phyloP scores from a whole-genome alignment of 1,140 invertebrate species.

The Pissodes strobi region DNA sequence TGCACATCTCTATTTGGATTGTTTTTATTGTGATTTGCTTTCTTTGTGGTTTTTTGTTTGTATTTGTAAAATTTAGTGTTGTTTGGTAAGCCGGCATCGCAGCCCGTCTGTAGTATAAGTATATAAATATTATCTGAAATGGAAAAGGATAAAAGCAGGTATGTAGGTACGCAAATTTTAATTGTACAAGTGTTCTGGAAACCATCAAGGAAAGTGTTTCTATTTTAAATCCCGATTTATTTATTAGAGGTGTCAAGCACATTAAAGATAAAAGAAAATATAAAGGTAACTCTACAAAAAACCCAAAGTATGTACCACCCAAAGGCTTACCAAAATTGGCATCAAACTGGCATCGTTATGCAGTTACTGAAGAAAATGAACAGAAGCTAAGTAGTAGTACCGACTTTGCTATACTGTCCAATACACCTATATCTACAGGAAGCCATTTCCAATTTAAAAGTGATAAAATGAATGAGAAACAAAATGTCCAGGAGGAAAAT shows the following conservation, averaged over 20 bases:
- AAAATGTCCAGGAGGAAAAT: conserved; percentile 8
- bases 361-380: conserved; percentile 26
- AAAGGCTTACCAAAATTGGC: conserved; percentile 29
- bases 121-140: too few relatives aligned
- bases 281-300: conserved; percentile 30
- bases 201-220: too few relatives aligned
- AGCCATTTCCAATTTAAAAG: conserved; percentile 46
- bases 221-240: too few relatives aligned
- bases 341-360: conserved; percentile 47
- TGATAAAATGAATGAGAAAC: conserved; percentile 30
- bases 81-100: too few relatives aligned
- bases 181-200: neutral
- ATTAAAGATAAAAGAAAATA: conserved; percentile 40
- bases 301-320: conserved; percentile 19
- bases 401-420: conserved; percentile 42
- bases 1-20: too few relatives aligned
- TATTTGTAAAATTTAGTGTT: too few relatives aligned
- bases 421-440: conserved; percentile 42
- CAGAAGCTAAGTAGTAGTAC: conserved; percentile 18
- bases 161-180: neutral
- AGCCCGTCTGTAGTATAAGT: too few relatives aligned
- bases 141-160: conserved; percentile 26
- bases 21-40: too few relatives aligned
- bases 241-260: conserved; percentile 39
- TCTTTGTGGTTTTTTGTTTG: too few relatives aligned